Base-by-base conservation (phyloP, 2,888 invertebrate genomes). In the Silvanus unidentatus region DNA sequence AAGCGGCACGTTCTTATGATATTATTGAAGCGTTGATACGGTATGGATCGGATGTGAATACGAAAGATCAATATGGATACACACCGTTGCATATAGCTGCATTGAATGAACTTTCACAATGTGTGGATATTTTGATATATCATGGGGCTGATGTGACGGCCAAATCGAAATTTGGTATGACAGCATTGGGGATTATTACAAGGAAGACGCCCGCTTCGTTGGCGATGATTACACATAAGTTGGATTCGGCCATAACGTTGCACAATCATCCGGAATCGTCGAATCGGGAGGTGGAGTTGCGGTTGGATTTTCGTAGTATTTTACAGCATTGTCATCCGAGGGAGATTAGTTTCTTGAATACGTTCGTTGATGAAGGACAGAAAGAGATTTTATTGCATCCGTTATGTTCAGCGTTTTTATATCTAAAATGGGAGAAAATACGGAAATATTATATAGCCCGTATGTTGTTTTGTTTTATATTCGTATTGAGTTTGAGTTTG, bases 401-500 rank as follows among this genome's bases (percentile, higher is more conserved):
- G 0, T 72, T 92, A 2, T 91, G 91, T 66, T 88, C 91, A 6
- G 89, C 91, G 0, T 92, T 92, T 64, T 74, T 92, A 0, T 84
- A 90, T 64, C 80, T 92, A 41, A 92, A 92, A 66, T 92, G 92
- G 92, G 87, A 88, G 60, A 89, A 91, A 69, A 90, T 92, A 53
- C 78, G 90, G 16, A 89, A 89, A 71, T 92, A 89, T 64, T 91
- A 91, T 63, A 83, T 89, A 10, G 88, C 85, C 0, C 75, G 89
- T 42, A 74, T 90, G 55, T 77, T 88, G 50, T 79, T 89, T 58
- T 88, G 88, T 67, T 82, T 87, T 50, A 79, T 86, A 45, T 90
- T 88, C 64, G 86, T 90, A 45, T 68, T 88, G 43, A 84, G 88
- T 53, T 75, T 90, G n/a, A 88, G 88, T 1, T 69, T 87, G 6